Evolutionary conservation across 2,888 invertebrate genomes (phyloP), one percentile per base, ranked within the genome.

Genomic region (Diachrysia chrysitis): DNA sequence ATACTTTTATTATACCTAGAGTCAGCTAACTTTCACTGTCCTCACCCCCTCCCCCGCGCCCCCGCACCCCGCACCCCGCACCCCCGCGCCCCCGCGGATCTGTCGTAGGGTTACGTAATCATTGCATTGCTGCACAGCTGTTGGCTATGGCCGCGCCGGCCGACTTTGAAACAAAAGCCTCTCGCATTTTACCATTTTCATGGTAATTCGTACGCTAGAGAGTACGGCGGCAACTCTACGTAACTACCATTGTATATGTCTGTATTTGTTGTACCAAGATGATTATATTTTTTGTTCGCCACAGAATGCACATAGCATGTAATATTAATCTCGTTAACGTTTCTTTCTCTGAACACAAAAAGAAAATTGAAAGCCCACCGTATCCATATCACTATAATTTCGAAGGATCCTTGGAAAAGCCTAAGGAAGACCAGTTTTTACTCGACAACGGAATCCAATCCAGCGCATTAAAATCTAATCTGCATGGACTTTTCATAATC

Each of bases 401-500:
- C 46, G 23, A 64, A 51, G 53, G 60, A 66, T 77, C 63, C 78
- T 62, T 23, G 64, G 70, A 77, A 77, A 73, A 61, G 23, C 61
- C 46, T 62, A 60, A 74, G 66, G 71, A 74, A 72, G 69, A 35
- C 23, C 17, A 29, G 0, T 75, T 81, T 66, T 81, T 76, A 63
- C 65, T 42, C 46, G 17, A 23, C 53, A 57, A 60, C 75, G 63
- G 66, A 77, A 76, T 76, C 70, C 61, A 66, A 66, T 58, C 66
- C 68, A 59, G 42, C 74, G 53, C 72, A 79, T 76, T 81, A 81
- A 79, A 81, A 81, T 79, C 78, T 81, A 81, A 85, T 86, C 85
- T 85, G 81, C 82, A 85, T 83, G 78, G 83, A 78, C 76, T 84
- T 87, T 85, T 82, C 80, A 84, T 82, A 82, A 81, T 78, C 73